These are phyloP conservation scores for Crossaster papposus DNA, from an alignment of 53 echinoderm and acorn worm genomes.

Conservation along the genomic window DNA sequence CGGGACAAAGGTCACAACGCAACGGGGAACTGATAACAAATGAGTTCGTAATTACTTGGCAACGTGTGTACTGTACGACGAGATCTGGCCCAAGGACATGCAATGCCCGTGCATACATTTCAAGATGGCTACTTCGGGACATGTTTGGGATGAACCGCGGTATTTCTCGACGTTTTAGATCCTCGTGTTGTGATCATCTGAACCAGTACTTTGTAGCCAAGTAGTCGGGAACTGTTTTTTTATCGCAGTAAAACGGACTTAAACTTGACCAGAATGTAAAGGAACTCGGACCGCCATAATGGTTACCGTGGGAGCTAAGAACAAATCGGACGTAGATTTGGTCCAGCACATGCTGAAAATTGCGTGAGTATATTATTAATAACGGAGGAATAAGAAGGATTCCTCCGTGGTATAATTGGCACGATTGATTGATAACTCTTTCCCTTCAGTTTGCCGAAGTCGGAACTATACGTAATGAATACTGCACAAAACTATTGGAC, in stretches of 20 bases:
- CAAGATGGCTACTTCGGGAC: too few species aligned
- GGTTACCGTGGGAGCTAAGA: conserved; percentile 7
- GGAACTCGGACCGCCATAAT: not conserved
- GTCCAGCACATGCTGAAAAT: conserved; percentile 78
- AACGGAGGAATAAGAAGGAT: too few species aligned
- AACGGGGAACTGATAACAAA: too few species aligned
- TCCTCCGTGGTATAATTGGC: too few species aligned
- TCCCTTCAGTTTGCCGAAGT: too few species aligned
- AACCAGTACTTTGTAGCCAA: not conserved
- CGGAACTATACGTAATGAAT: too few species aligned
- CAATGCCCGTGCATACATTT: too few species aligned
- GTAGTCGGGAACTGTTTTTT: not conserved
- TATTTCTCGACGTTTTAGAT: not conserved
- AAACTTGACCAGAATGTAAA: not conserved
- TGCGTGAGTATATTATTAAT: conserved; percentile 66
- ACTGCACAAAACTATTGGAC: too few species aligned
- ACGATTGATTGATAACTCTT: too few species aligned
- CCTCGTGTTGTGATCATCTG: not conserved
- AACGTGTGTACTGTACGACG: not conserved
- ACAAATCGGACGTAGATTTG: conserved; percentile 51
- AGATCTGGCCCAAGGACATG: too few species aligned
- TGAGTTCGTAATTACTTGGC: conserved; percentile 3
- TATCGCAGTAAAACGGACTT: not conserved
- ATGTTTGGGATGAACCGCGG: not conserved
- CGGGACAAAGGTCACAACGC: too few species aligned